Evolutionary conservation across 1,140 invertebrate species (phyloP).

Genomic region (Drosophila sproati): DNA sequence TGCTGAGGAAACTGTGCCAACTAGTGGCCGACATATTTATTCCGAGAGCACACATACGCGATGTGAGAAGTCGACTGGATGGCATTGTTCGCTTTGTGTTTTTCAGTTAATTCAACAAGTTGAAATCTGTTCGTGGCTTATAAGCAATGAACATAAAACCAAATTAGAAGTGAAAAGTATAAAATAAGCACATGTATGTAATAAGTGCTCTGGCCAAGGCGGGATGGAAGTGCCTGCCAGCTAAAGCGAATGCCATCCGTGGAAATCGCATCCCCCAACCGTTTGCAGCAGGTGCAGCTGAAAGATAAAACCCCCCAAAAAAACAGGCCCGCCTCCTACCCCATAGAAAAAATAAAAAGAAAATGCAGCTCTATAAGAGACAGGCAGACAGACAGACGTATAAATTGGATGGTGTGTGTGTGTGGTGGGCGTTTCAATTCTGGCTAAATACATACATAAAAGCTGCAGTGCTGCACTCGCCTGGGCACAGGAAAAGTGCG

Average conservation of each 20-base stretch:
- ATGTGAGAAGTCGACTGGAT: conserved; percentile 6
- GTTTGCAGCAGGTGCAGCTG: conserved; percentile 69
- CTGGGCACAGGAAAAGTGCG: conserved; percentile 66
- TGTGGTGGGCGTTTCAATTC: conserved; percentile 22
- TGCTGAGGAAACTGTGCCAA: conserved; percentile 8
- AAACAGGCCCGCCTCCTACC: conserved; percentile 1
- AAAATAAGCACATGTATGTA: conserved; percentile 64
- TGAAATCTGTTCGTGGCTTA: conserved; percentile 67
- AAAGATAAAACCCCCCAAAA: conserved; percentile 52
- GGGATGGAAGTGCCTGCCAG: not conserved
- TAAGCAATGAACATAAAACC: conserved; percentile 48
- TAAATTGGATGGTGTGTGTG: conserved; percentile 1
- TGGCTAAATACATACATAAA: conserved; percentile 65
- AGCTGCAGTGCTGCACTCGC: conserved; percentile 15
- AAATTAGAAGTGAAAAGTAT: conserved; percentile 76
- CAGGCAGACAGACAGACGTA: conserved; percentile 51
- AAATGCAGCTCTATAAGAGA: conserved; percentile 21
- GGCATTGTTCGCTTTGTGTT: conserved; percentile 4
- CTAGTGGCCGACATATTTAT: conserved; percentile 22
- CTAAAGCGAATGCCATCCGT: conserved; percentile 19
- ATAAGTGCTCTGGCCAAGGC: not conserved
- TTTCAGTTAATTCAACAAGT: conserved; percentile 67
- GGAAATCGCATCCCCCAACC: conserved; percentile 52
- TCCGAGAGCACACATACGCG: conserved; percentile 13
- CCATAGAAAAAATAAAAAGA: conserved; percentile 13